phyloP scores from a whole-genome alignment of 2,797 vertebrate genomes.

The Tangara arthus region DNA sequence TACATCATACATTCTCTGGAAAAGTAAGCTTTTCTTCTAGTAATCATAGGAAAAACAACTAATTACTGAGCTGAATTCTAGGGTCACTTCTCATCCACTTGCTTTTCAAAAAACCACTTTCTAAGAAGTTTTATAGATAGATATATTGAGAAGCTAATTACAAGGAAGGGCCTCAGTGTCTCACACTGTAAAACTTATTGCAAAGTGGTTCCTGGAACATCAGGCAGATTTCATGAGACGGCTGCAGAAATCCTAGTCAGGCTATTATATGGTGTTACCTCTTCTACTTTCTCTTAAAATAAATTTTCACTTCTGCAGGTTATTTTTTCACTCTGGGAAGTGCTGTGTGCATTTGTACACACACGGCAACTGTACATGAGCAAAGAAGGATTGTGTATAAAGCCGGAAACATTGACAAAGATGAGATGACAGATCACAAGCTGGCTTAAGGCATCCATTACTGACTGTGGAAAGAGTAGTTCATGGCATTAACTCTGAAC shows the following conservation, averaged over 20 bases:
- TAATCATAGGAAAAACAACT: not conserved
- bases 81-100: not conserved
- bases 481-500: constrained; percentile 21
- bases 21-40: not conserved
- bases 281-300: not conserved
- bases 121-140: not conserved
- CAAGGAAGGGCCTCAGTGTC: not conserved
- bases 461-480: constrained; percentile 6
- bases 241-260: not conserved
- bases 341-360: not conserved
- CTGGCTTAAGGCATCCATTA: constrained; percentile 13
- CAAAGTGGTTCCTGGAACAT: not conserved
- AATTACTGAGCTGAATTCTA: not conserved
- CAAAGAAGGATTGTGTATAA: not conserved
- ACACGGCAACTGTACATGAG: not conserved
- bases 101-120: not conserved
- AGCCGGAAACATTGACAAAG: constrained; percentile 32
- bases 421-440: constrained; percentile 35
- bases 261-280: not conserved
- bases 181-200: not conserved
- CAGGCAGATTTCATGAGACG: not conserved
- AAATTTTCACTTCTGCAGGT: not conserved
- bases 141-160: not conserved
- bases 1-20: not conserved
- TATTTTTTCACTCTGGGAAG: not conserved